Conservation (phyloP, 1,140 invertebrate genomes). For the Drosophila quadrilineata region DNA sequence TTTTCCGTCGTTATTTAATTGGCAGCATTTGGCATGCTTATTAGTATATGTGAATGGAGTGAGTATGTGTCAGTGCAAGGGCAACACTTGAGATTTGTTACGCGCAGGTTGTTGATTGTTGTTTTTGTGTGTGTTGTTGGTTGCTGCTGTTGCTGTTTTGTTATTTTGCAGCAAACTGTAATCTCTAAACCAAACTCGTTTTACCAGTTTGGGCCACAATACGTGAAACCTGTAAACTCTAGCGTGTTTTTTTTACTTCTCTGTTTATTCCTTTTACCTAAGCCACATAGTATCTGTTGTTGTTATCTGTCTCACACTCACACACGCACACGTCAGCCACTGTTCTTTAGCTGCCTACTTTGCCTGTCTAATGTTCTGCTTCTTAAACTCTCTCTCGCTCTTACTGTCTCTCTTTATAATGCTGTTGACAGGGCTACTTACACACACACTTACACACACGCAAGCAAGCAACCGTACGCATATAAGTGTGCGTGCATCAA, state of each 20-base stretch:
- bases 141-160: too few species aligned
- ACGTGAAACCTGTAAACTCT: conserved; percentile 35
- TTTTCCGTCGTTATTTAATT: conserved; percentile 16
- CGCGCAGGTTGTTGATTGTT: conserved; percentile 31
- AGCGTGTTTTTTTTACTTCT: conserved; percentile 35
- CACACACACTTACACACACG: neutral
- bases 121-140: too few species aligned
- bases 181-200: conserved; percentile 66
- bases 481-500: conserved; percentile 37
- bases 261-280: conserved; percentile 49
- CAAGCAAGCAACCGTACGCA: neutral
- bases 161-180: conserved; percentile 45
- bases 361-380: too few species aligned
- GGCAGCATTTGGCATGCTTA: conserved; percentile 20
- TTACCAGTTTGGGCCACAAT: conserved; percentile 54
- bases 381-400: too few species aligned
- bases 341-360: conserved; percentile 31
- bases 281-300: conserved; percentile 18
- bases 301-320: conserved; percentile 25
- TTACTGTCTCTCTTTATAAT: conserved; percentile 12
- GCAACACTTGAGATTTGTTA: conserved; percentile 22
- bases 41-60: conserved; percentile 2
- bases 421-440: conserved; percentile 22
- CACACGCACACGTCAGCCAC: conserved; percentile 12
- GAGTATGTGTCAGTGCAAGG: conserved; percentile 18